Conservation (phyloP, 2,888 invertebrate genomes). For the Theretra japonica region DNA sequence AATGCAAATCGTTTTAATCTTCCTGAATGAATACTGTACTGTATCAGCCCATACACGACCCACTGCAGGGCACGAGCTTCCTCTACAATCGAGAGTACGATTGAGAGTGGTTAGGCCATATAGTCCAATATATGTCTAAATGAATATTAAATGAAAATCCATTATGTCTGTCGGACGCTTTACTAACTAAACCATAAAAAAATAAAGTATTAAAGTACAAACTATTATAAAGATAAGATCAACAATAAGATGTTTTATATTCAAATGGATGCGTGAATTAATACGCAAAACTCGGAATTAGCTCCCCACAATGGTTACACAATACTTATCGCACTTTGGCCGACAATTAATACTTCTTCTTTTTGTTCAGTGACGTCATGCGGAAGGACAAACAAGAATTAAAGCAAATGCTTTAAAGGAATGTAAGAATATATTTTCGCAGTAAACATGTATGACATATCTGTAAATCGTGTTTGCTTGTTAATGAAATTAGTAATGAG, state of each 20-base stretch:
- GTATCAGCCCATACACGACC: no score
- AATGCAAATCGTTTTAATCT: no score
- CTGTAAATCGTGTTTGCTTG: not conserved
- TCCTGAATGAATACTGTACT: no score
- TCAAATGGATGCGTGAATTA: not conserved
- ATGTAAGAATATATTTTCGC: constrained; percentile 5
- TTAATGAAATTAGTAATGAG: not conserved
- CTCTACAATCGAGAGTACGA: no score
- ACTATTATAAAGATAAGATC: not conserved
- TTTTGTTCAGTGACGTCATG: constrained; percentile 12
- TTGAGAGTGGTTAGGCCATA: no score
- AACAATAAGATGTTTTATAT: constrained; percentile 3
- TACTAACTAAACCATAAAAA: not conserved
- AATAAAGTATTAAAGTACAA: no score
- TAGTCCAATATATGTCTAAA: no score
- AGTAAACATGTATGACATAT: not conserved
- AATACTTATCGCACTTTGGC: not conserved
- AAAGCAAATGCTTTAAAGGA: not conserved
- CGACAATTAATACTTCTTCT: constrained; percentile 8
- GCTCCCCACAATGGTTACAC: not conserved
- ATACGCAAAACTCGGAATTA: not conserved
- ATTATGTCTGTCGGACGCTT: not conserved
- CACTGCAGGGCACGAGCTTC: no score
- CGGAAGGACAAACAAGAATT: constrained; percentile 21
- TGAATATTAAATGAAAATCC: no score